Evolutionary conservation across 2,888 invertebrate species (phyloP).

Genomic region (Tiliacea citrago): DNA sequence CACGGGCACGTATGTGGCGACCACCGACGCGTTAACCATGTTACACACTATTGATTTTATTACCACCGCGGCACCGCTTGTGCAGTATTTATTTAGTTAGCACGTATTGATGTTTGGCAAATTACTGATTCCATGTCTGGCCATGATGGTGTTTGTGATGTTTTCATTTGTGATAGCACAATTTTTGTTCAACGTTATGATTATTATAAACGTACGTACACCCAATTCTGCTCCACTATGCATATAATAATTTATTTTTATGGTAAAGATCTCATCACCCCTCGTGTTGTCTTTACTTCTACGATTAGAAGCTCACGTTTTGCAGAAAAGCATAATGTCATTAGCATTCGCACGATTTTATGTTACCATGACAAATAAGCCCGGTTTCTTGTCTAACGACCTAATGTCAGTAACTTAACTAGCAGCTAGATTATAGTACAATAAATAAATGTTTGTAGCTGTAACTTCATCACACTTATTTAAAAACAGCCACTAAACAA

Average conservation of each 20-base stretch:
- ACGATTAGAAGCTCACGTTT: not conserved
- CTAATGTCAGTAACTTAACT: not conserved
- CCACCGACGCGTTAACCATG: constrained; percentile 27
- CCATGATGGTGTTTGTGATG: not conserved
- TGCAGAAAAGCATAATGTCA: no score
- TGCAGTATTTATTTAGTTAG: constrained; percentile 14
- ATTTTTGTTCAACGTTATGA: not conserved
- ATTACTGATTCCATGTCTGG: constrained; percentile 20
- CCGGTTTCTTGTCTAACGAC: not conserved
- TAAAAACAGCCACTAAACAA: constrained; percentile 3
- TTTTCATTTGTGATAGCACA: not conserved
- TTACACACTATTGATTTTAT: constrained; percentile 51
- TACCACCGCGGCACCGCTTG: not conserved
- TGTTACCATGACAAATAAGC: not conserved
- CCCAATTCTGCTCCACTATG: no score
- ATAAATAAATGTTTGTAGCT: no score
- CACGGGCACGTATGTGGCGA: constrained; percentile 36
- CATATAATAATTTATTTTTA: no score
- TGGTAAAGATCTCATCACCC: not conserved
- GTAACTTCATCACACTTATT: not conserved
- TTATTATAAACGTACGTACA: not conserved
- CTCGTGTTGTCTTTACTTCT: not conserved
- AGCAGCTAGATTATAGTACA: no score
- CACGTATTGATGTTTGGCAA: constrained; percentile 19
- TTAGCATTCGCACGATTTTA: not conserved